Base-by-base conservation (phyloP, 2,113 vertebrate genomes). In the Oophaga pumilio region DNA sequence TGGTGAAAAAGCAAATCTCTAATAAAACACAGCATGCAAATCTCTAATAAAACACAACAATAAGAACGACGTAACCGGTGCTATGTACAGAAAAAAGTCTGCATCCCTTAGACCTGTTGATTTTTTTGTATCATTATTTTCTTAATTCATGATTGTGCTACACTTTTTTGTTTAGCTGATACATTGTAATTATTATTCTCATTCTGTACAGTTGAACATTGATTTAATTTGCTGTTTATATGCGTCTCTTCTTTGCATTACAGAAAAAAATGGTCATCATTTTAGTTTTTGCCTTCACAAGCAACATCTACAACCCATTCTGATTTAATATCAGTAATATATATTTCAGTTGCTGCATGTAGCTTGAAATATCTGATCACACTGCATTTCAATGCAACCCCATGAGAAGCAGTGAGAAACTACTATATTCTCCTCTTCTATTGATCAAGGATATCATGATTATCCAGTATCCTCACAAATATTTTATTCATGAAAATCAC, bases 401-500 rank as follows among this genome's bases (percentile, higher is more conserved):
- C 20, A 53, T 14, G 7, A 74, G 76, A 53, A 77, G n/a, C 2
- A 20, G 2, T 1, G 1, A n/a, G 10, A 24, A 77, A 56, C 12
- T 1, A 1, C 2, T 24, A 56, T 77, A 53, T 52, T 77, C n/a
- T 14, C 49, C 49, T 76, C 28, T 76, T 76, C 28, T 76, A 76
- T 76, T 77, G 76, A 77, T 56, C 1, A 20, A 76, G 9, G 20
- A 52, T 22, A 50, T 76, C 11, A 6, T n/a, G 22, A 76, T 76
- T 53, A 24, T 53, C 76, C 49, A 3, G 52, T 53, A 24, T 24
- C 76, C 49, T 0, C 50, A 56, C n/a, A 15, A 13, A 77, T 77
- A 53, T 56, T 77, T 77, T 52, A 77, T 77, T 77, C 76, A 77
- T 77, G 50, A 56, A 77, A 56, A 77, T 52, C n/a, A 53, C 22